Base-by-base conservation (phyloP, 2,888 invertebrate species). In the Apodemia zela region DNA sequence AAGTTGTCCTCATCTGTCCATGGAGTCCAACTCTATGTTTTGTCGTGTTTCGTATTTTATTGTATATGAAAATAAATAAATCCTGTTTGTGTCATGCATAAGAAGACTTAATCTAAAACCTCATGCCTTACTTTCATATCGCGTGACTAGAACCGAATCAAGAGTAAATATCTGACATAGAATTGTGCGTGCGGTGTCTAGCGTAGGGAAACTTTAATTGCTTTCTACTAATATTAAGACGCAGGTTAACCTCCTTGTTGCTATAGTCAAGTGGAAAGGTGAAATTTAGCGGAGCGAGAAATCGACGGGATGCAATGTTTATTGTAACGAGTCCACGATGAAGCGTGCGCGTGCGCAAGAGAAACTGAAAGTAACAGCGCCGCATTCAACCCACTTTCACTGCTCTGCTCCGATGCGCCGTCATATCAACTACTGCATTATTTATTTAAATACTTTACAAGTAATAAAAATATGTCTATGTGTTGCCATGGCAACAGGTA, bases 341-440 rank as follows among this genome's bases (percentile, higher is more conserved):
- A 80, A 81, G 86, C 86, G 83, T 81, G 83, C 80, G 68, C 51
- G 61, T 49, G 79, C 80, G 82, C 88, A 84, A 89, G 89, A 89
- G 89, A 90, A 90, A 91, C 85, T 84, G 89, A 90, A 90, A 90
- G 90, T 90, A 85, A 89, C 87, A 83, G 85, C 86, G 85, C 82
- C 85, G 87, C 84, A 84, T 83, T 82, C 90, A 90, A 89, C 90
- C 90, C 89, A 91, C 90, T 91, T 91, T 91, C 90, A 90, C 90
- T 90, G 83, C 73, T 81, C 73, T 72, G 76, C 74, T 78, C 80
- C 65, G 47, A 60, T 62, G 64, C 63, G 57, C 63, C 49, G 51
- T 49, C 64, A 62, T 59, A 60, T 33, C 51, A 29, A 51, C 18
- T 21, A 25, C 25, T 54, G 51, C 51, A 54, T 54, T 54, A 54